Evolutionary conservation across 2,797 vertebrate genomes (phyloP).

Genomic region (Jordanella pulchra): DNA sequence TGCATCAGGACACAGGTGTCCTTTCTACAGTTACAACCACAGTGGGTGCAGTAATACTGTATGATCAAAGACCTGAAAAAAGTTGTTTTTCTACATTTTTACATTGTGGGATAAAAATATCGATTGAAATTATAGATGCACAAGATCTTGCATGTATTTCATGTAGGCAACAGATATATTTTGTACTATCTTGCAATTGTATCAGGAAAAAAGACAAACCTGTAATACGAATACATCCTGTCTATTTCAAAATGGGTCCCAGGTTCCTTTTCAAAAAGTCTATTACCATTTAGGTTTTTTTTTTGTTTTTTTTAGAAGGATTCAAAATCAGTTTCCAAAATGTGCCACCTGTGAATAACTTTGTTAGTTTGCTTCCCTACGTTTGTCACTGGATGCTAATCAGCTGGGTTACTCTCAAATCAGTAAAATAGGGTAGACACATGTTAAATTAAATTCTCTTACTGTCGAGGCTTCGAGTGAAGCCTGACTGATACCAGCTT

Average conservation of each 20-base stretch:
- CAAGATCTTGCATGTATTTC: too few relatives aligned
- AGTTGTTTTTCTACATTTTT: not conserved
- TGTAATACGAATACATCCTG: not conserved
- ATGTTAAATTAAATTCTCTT: not conserved
- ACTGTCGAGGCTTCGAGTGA: not conserved
- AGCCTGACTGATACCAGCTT: not conserved
- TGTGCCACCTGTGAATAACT: not conserved
- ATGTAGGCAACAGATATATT: too few relatives aligned
- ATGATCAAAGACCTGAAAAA: too few relatives aligned
- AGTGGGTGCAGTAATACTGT: too few relatives aligned
- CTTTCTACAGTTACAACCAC: too few relatives aligned
- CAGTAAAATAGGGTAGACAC: too few relatives aligned
- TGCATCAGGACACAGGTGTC: too few relatives aligned
- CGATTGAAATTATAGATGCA: not conserved
- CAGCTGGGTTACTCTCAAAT: not conserved
- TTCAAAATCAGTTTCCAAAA: not conserved
- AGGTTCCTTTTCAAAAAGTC: not conserved
- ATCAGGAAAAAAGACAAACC: not conserved
- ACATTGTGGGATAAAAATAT: not conserved
- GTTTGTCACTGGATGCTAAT: not conserved
- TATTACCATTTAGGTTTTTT: not conserved
- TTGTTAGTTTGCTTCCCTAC: not conserved
- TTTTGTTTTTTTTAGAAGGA: not conserved
- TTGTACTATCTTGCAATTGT: too few relatives aligned
- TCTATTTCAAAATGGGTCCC: not conserved